Percentiles rank a stretch among this genome's conserved stretches.
phyloP scores from a whole-genome alignment of 2,113 vertebrate species.

The Ariopsis seemanni region DNA sequence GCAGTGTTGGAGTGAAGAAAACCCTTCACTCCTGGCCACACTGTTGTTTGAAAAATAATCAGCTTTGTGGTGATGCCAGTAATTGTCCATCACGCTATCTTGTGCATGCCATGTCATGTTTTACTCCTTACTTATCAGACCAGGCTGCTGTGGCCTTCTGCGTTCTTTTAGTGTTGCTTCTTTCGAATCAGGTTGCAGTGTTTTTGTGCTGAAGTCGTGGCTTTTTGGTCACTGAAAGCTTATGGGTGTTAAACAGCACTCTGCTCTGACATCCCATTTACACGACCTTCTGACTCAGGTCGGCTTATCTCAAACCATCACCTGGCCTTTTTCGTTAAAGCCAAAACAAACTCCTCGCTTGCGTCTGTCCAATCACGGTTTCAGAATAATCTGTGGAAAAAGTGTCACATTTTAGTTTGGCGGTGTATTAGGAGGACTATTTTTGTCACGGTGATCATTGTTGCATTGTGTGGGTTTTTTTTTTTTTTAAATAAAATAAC shows the following conservation, averaged over 20 bases:
- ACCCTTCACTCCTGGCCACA: not conserved
- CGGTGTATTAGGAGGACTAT: not conserved
- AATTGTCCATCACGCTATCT: not conserved
- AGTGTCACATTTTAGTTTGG: not conserved
- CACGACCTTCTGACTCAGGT: slow-evolving; percentile 9
- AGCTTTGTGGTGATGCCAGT: not conserved
- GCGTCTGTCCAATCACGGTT: not conserved
- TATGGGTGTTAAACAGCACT: not conserved
- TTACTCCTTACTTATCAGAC: not conserved
- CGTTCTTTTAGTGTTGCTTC: not conserved
- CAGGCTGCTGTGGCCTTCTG: not conserved
- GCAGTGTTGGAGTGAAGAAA: not conserved
- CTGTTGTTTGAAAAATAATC: not conserved
- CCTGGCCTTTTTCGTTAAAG: slow-evolving; percentile 17
- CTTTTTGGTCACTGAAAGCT: not conserved
- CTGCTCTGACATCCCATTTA: not conserved
- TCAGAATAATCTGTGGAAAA: slow-evolving; percentile 21
- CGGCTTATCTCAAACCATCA: slow-evolving; percentile 33
- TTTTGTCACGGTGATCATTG: slow-evolving; percentile 10
- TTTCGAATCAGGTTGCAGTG: not conserved
- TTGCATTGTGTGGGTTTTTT: not conserved
- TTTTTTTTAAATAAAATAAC: not conserved
- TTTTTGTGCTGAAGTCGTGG: not conserved
- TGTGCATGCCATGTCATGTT: not conserved
- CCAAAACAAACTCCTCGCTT: slow-evolving; percentile 27